Percentiles rank a stretch among this genome's conserved stretches.
Evolutionary conservation across 2,888 invertebrate genomes (phyloP).

Genomic region (Dasysyrphus albostriatus): DNA sequence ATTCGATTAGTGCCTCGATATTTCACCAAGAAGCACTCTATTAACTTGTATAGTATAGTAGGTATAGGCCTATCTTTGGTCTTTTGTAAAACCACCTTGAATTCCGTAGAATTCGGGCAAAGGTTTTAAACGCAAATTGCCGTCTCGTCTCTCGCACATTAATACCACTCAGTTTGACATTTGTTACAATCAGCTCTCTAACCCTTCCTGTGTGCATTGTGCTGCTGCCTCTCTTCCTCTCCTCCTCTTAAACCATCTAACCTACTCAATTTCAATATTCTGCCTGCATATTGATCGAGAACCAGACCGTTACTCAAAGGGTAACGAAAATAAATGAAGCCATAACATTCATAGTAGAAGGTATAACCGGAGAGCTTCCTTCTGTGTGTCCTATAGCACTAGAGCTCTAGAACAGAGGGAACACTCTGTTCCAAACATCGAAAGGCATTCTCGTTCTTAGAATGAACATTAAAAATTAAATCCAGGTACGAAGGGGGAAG

Average conservation of each 20-base stretch:
- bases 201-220: constrained; percentile 2
- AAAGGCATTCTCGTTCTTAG: constrained; percentile 25
- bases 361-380: constrained; percentile 50
- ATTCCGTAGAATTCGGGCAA: constrained; percentile 13
- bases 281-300: constrained; percentile 37
- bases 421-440: neutral
- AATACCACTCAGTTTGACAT: constrained; percentile 66
- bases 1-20: constrained; percentile 61
- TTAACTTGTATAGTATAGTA: constrained; percentile 24
- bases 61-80: constrained; percentile 22
- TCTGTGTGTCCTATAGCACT: no score
- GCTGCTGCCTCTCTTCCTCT: neutral
- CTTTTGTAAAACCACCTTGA: constrained; percentile 27
- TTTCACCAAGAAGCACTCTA: constrained; percentile 48
- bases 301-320: constrained; percentile 41
- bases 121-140: constrained; percentile 19
- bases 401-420: neutral
- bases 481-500: neutral
- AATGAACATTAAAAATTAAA: constrained; percentile 54
- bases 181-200: constrained; percentile 48
- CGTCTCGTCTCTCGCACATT: constrained; percentile 41
- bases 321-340: constrained; percentile 74
- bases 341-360: constrained; percentile 46
- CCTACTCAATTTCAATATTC: constrained; percentile 61
- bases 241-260: neutral